These are phyloP conservation scores for Notolabrus celidotus DNA, from an alignment of 2,797 vertebrate genomes.

Conservation along the genomic window DNA sequence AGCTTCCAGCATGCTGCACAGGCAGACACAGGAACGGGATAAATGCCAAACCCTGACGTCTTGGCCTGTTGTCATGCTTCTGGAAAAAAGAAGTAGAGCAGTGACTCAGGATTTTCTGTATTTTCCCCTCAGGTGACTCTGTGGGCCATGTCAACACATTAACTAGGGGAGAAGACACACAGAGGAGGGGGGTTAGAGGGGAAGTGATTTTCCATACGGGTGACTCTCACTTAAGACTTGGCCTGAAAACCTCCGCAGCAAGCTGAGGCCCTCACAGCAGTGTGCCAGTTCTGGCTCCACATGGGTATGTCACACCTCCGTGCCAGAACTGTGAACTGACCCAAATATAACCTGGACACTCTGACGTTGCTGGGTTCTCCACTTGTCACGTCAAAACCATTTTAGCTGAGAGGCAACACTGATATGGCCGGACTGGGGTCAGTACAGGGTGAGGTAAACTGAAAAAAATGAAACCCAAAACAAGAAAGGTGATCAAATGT, in stretches of 20 bases:
- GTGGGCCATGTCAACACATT: slow-evolving; percentile 58
- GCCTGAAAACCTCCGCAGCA: slow-evolving; percentile 42
- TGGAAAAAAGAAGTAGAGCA: slow-evolving; percentile 58
- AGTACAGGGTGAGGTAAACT: neutral
- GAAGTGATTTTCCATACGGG: slow-evolving; percentile 68
- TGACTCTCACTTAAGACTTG: slow-evolving; percentile 55
- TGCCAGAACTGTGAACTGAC: slow-evolving; percentile 56
- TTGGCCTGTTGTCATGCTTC: slow-evolving; percentile 47
- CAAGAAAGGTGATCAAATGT: neutral
- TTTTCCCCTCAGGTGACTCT: slow-evolving; percentile 65
- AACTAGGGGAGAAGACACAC: slow-evolving; percentile 24
- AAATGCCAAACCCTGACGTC: slow-evolving; percentile 59
- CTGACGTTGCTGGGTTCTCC: slow-evolving; percentile 48
- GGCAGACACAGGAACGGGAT: slow-evolving; percentile 13
- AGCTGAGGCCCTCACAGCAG: slow-evolving; percentile 66
- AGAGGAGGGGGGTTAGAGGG: slow-evolving; percentile 40
- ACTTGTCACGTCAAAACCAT: slow-evolving; percentile 47
- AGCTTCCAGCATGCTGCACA: slow-evolving; percentile 49
- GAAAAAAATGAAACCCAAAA: neutral
- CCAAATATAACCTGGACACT: slow-evolving; percentile 74
- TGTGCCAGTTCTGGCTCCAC: slow-evolving; percentile 68
- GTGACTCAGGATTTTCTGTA: slow-evolving; percentile 65
- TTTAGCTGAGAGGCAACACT: slow-evolving; percentile 32
- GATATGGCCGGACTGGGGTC: slow-evolving; percentile 26
- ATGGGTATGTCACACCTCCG: slow-evolving; percentile 71